Conservation (phyloP, 1,140 invertebrate genomes). For the Gonatopus flavifemur region DNA sequence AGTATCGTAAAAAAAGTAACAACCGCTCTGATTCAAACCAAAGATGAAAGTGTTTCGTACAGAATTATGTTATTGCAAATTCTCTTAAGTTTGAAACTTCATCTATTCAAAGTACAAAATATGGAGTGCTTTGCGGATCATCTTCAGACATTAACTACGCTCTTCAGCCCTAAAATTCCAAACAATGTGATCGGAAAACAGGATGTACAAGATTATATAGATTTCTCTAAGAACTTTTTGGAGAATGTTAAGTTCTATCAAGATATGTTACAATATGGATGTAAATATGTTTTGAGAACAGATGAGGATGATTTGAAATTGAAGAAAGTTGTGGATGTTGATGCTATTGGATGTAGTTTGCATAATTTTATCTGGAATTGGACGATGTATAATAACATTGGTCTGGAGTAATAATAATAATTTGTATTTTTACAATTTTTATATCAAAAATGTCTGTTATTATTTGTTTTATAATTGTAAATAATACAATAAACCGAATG, state of each 20-base stretch:
- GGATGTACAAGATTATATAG: slow-evolving; percentile 26
- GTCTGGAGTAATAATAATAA: too few species aligned
- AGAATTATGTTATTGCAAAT: slow-evolving; percentile 20
- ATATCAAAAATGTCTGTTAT: too few species aligned
- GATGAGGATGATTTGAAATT: slow-evolving; percentile 1
- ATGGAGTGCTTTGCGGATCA: slow-evolving; percentile 14
- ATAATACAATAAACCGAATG: too few species aligned
- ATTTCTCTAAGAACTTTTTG: slow-evolving; percentile 20
- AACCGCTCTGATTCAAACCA: slow-evolving; percentile 18
- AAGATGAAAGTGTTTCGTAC: slow-evolving; percentile 15
- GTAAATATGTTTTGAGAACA: slow-evolving; percentile 26
- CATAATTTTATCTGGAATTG: too few species aligned
- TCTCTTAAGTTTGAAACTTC: slow-evolving; percentile 10
- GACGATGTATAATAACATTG: slow-evolving; percentile 6
- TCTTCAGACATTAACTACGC: slow-evolving; percentile 24
- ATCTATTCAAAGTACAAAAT: slow-evolving; percentile 9
- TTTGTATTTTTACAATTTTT: too few species aligned
- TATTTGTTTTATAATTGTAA: too few species aligned
- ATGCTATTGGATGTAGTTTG: too few species aligned
- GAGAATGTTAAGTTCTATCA: slow-evolving; percentile 33
- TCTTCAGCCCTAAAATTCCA: slow-evolving; percentile 21
- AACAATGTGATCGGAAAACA: slow-evolving; percentile 23
- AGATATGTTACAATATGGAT: slow-evolving; percentile 36
- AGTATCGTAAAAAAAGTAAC: slow-evolving; percentile 34
- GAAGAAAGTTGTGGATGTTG: neutral